phyloP scores from a whole-genome alignment of 2,888 invertebrate genomes.

The Hedya salicella region DNA sequence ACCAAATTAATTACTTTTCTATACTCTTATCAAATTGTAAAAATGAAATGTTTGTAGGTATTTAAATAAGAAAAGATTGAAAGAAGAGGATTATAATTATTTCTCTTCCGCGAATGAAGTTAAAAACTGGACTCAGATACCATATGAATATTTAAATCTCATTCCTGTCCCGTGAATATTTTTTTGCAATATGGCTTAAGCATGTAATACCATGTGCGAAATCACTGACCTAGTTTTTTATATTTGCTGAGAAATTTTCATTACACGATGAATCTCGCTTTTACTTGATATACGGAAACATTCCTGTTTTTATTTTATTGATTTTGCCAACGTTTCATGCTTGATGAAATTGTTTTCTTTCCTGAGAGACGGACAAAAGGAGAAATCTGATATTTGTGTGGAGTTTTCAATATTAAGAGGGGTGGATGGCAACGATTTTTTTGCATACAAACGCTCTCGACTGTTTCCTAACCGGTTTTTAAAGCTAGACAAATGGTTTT shows the following conservation, averaged over 20 bases:
- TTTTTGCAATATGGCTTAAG: neutral
- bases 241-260: constrained; percentile 10
- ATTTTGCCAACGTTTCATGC: neutral
- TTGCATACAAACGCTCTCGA: no score
- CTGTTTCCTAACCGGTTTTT: no score
- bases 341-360: neutral
- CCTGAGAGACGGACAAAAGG: neutral
- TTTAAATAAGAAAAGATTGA: no score
- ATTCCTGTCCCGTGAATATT: neutral
- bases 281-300: neutral
- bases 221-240: constrained; percentile 13
- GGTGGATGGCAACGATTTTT: no score
- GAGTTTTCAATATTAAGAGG: no score
- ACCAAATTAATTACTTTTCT: neutral
- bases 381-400: neutral
- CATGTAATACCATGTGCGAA: neutral
- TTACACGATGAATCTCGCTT: neutral
- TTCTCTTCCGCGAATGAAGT: no score
- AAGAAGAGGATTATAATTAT: no score
- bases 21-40: no score
- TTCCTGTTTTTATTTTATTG: neutral
- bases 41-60: no score
- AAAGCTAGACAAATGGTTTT: no score
- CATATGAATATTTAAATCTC: neutral
- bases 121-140: no score